Evolutionary conservation across 1,140 invertebrate genomes (phyloP).

Genomic region (Pararge aegeria): DNA sequence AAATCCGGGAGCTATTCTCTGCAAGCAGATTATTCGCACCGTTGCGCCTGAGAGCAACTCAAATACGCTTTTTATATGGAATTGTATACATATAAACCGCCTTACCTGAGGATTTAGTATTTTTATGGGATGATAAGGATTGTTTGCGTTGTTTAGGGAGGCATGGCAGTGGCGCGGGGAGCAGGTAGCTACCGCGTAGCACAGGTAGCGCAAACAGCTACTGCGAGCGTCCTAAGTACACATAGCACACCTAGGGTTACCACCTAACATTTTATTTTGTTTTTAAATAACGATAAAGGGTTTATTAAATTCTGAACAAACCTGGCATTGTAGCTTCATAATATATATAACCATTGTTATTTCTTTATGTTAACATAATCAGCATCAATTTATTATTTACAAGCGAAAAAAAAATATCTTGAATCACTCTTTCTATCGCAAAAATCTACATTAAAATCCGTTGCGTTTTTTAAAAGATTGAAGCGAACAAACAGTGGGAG

Average conservation of each 20-base stretch:
- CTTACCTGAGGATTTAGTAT: conserved; percentile 61
- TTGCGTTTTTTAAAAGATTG: too few relatives aligned
- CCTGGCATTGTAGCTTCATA: too few relatives aligned
- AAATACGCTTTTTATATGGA: conserved; percentile 37
- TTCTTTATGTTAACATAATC: too few relatives aligned
- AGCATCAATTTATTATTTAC: too few relatives aligned
- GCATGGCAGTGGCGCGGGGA: conserved; percentile 24
- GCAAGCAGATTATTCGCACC: background rate
- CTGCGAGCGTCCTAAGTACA: conserved; percentile 67
- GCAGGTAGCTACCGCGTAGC: conserved; percentile 58
- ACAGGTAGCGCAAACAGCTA: conserved; percentile 72
- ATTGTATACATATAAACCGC: conserved; percentile 54
- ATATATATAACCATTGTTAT: too few relatives aligned
- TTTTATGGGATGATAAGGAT: conserved; percentile 70
- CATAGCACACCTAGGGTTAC: conserved; percentile 22
- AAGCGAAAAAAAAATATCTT: too few relatives aligned
- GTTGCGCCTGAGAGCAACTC: background rate
- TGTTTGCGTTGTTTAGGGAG: conserved; percentile 51
- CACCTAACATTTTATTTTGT: too few relatives aligned
- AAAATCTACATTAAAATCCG: too few relatives aligned
- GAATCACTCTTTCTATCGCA: too few relatives aligned
- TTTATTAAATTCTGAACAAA: too few relatives aligned
- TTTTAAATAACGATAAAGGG: too few relatives aligned
- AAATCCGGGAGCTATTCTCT: background rate
- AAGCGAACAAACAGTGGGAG: too few relatives aligned